Percentiles rank a stretch among this genome's conserved stretches.
These are phyloP conservation scores for Leptarthrus brevirostris DNA, from an alignment of 2,888 invertebrate genomes.

Conservation along the genomic window DNA sequence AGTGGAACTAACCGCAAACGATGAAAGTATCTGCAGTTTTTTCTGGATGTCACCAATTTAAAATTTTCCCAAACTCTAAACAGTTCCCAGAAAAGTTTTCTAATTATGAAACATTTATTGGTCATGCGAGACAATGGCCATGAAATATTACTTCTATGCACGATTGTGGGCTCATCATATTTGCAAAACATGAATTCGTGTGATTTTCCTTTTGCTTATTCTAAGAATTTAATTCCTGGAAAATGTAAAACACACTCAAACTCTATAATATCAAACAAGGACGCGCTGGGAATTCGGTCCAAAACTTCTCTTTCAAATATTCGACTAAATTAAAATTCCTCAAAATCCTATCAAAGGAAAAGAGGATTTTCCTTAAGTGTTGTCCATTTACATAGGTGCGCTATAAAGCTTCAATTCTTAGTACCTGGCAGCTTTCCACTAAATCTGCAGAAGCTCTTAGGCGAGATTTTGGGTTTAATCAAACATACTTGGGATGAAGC, in stretches of 20 bases:
- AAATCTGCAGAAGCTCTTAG: background rate
- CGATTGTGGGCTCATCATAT: background rate
- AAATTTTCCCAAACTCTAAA: no score
- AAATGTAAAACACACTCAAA: background rate
- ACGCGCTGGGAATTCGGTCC: background rate
- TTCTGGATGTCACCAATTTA: no score
- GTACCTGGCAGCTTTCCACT: conserved; percentile 34
- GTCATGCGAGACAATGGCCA: background rate
- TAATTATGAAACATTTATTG: conserved; percentile 24
- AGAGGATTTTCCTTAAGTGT: conserved; percentile 21
- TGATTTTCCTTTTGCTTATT: conserved; percentile 16
- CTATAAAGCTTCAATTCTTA: conserved; percentile 3
- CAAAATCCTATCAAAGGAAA: conserved; percentile 7
- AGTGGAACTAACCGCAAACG: no score
- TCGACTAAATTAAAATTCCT: conserved; percentile 20
- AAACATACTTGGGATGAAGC: background rate
- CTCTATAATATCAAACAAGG: conserved; percentile 13
- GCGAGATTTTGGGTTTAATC: conserved; percentile 33
- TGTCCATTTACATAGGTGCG: conserved; percentile 23
- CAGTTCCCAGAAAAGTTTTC: conserved; percentile 21
- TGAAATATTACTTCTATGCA: background rate
- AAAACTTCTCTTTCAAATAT: background rate
- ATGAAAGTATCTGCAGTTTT: no score
- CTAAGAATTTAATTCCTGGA: conserved; percentile 13
- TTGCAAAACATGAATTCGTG: conserved; percentile 5